Conservation (phyloP, 2,888 invertebrate species). For the Rhamphomyia laevipes region DNA sequence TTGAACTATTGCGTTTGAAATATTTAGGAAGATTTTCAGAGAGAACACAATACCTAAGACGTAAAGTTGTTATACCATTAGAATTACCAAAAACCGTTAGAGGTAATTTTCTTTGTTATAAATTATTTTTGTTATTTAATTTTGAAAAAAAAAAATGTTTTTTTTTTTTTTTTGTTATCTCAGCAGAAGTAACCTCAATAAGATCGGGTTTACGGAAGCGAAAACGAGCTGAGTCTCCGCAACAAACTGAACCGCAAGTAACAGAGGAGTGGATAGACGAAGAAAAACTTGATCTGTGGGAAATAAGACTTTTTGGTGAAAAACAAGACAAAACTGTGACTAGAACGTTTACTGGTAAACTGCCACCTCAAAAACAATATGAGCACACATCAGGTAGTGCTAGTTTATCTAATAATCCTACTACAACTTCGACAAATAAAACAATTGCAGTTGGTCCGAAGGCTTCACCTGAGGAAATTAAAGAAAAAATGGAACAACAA, state of each 20-base stretch:
- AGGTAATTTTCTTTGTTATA: slow-evolving; percentile 39
- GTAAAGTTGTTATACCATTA: slow-evolving; percentile 87
- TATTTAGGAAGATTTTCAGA: slow-evolving; percentile 82
- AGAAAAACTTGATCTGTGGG: slow-evolving; percentile 91
- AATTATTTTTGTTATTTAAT: slow-evolving; percentile 14
- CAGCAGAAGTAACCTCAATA: slow-evolving; percentile 81
- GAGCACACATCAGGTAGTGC: slow-evolving; percentile 15
- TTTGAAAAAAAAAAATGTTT: background rate
- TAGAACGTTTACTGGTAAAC: slow-evolving; percentile 59
- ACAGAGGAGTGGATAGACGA: slow-evolving; percentile 95
- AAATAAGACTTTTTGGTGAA: slow-evolving; percentile 87
- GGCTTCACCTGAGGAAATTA: slow-evolving; percentile 60
- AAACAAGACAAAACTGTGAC: slow-evolving; percentile 65
- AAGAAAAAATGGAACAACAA: slow-evolving; percentile 87
- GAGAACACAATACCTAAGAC: slow-evolving; percentile 80
- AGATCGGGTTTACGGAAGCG: slow-evolving; percentile 86
- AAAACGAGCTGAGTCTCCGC: slow-evolving; percentile 86
- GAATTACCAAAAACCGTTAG: slow-evolving; percentile 85
- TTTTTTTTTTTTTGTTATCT: background rate
- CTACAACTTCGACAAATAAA: slow-evolving; percentile 22
- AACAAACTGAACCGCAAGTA: slow-evolving; percentile 88
- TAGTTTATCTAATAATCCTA: slow-evolving; percentile 17
- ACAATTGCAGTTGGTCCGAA: slow-evolving; percentile 28
- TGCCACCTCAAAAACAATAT: slow-evolving; percentile 35
- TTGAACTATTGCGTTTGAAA: slow-evolving; percentile 79